phyloP scores from a whole-genome alignment of 2,888 invertebrate genomes.

The Eilema sororculum region DNA sequence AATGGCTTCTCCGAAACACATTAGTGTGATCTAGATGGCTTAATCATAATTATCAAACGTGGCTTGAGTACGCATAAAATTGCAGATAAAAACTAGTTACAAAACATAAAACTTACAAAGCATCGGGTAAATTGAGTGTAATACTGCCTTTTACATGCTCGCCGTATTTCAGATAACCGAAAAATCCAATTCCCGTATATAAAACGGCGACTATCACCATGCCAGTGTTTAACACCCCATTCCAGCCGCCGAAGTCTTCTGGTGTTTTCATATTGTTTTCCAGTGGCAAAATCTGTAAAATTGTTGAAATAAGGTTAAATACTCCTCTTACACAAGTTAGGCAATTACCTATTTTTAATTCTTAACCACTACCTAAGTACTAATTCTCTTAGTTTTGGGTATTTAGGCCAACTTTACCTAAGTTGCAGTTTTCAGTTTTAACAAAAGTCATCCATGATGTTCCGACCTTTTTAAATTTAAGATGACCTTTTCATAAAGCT shows the following conservation, averaged over 20 bases:
- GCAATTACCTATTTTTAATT: no score
- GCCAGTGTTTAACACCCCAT: slow-evolving; percentile 95
- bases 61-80: not conserved
- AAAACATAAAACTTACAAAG: slow-evolving; percentile 87
- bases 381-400: no score
- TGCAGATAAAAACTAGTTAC: not conserved
- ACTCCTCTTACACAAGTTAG: no score
- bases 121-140: slow-evolving; percentile 93
- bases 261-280: slow-evolving; percentile 97
- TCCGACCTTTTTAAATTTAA: not conserved
- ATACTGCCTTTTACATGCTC: slow-evolving; percentile 93
- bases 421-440: no score
- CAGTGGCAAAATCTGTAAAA: slow-evolving; percentile 91
- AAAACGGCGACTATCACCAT: slow-evolving; percentile 94
- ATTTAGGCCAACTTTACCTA: no score
- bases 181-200: slow-evolving; percentile 95
- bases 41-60: not conserved
- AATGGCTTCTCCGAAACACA: no score
- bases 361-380: no score
- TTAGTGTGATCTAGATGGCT: not conserved
- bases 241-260: slow-evolving; percentile 93
- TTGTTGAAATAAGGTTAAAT: not conserved
- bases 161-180: slow-evolving; percentile 96
- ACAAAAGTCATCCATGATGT: no score
- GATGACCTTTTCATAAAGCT: no score